Evolutionary conservation across 1,140 invertebrate genomes (phyloP).

Genomic region (Cataglyphis hispanica): DNA sequence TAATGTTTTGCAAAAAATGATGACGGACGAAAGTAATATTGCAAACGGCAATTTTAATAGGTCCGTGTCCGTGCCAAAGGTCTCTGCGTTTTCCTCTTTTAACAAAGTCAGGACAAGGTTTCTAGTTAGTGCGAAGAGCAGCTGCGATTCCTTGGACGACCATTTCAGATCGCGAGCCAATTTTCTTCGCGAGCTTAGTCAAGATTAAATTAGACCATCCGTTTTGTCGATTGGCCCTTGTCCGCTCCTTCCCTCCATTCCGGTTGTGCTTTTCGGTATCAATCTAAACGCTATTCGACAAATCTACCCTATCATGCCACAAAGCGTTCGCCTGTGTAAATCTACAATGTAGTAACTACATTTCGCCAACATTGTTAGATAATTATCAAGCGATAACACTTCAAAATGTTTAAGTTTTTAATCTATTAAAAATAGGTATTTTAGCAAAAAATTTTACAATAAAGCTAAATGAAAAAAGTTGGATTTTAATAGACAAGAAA

Average conservation of each 20-base stretch:
- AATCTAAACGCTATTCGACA: conserved; percentile 68
- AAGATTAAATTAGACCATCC: conserved; percentile 73
- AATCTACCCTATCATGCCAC: conserved; percentile 58
- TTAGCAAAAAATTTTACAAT: not conserved
- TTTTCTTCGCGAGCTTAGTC: conserved; percentile 68
- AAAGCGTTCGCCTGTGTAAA: conserved; percentile 34
- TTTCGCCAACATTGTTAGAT: not conserved
- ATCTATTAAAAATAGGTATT: not conserved
- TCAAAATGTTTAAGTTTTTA: not conserved
- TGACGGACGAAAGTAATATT: conserved; percentile 26
- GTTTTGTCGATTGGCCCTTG: conserved; percentile 69
- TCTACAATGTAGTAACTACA: conserved; percentile 5
- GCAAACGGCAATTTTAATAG: conserved; percentile 55
- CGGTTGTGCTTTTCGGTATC: conserved; percentile 13
- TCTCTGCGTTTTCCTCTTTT: conserved; percentile 44
- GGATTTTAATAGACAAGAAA: not conserved
- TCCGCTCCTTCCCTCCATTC: conserved; percentile 56
- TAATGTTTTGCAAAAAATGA: conserved; percentile 46
- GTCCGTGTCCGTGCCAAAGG: conserved; percentile 6
- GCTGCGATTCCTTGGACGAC: conserved; percentile 57
- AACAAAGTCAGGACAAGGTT: conserved; percentile 50
- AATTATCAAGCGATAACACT: not conserved
- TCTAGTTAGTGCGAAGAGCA: conserved; percentile 55
- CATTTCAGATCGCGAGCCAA: conserved; percentile 63
- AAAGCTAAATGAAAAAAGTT: not conserved